These are phyloP conservation scores for Lacerta bilineata DNA, from an alignment of 2,797 vertebrate genomes.

Conservation along the genomic window DNA sequence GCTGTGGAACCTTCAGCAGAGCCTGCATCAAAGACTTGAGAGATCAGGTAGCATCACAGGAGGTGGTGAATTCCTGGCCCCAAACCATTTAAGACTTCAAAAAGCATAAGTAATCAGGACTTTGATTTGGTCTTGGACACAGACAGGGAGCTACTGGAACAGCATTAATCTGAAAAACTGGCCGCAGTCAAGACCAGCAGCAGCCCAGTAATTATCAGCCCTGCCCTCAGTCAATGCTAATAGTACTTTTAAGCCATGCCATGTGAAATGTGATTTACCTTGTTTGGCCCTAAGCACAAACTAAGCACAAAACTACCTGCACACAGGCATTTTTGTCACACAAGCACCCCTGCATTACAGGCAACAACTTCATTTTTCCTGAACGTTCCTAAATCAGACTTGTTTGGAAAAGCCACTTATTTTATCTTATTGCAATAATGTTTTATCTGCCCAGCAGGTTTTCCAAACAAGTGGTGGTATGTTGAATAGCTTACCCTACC, in stretches of 20 bases:
- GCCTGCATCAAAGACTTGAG: too few relatives aligned
- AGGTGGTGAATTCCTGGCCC: too few relatives aligned
- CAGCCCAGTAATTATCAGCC: not conserved
- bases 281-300: not conserved
- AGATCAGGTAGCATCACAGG: too few relatives aligned
- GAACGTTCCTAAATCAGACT: not conserved
- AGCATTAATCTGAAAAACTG: too few relatives aligned
- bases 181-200: too few relatives aligned
- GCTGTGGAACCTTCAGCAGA: too few relatives aligned
- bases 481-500: slow-evolving; percentile 70
- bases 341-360: not conserved
- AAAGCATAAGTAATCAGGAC: too few relatives aligned
- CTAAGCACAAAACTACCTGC: not conserved
- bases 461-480: not conserved
- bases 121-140: too few relatives aligned
- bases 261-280: not conserved
- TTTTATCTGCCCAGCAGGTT: not conserved
- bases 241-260: not conserved
- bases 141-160: too few relatives aligned
- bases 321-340: not conserved
- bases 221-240: not conserved
- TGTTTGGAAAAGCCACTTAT: not conserved
- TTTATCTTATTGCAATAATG: not conserved
- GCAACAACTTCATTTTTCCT: not conserved
- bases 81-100: too few relatives aligned